These are phyloP conservation scores for Periophthalmus modestus DNA, from an alignment of 2,113 vertebrate genomes.

Conservation along the genomic window DNA sequence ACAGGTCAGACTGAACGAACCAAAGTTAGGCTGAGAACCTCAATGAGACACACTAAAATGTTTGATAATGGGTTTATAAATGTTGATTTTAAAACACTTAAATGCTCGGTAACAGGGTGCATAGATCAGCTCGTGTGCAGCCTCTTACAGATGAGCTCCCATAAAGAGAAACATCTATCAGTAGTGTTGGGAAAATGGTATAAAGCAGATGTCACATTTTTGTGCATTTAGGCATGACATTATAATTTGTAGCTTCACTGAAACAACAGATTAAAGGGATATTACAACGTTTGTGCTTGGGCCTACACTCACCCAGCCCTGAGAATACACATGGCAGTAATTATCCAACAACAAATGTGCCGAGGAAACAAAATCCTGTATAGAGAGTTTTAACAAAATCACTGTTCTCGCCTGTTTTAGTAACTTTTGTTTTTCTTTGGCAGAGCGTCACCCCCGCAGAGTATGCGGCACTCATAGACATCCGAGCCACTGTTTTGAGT, in stretches of 20 bases:
- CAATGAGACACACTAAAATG: no score
- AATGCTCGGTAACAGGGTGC: no score
- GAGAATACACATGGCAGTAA: slow-evolving; percentile 48
- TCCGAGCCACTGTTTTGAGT: slow-evolving; percentile 48
- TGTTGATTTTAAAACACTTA: no score
- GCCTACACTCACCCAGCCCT: neutral
- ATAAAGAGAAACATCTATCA: neutral
- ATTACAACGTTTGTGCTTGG: neutral
- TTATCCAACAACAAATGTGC: slow-evolving; percentile 44
- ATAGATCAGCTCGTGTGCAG: no score
- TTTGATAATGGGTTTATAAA: no score
- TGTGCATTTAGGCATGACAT: neutral
- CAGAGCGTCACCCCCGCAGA: slow-evolving; percentile 16
- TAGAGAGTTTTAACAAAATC: slow-evolving; percentile 41
- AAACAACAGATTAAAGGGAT: neutral
- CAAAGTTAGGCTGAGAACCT: no score
- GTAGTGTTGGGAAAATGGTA: neutral
- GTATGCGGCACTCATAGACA: slow-evolving; percentile 27
- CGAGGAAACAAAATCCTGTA: slow-evolving; percentile 32
- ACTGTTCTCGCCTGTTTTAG: slow-evolving; percentile 42
- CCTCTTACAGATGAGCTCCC: no score
- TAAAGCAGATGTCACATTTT: neutral
- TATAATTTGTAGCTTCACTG: neutral
- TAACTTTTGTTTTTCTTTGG: slow-evolving; percentile 58
- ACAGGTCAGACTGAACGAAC: no score